Evolutionary conservation across 2,888 invertebrate species (phyloP).

Genomic region (Tipula vernalis): DNA sequence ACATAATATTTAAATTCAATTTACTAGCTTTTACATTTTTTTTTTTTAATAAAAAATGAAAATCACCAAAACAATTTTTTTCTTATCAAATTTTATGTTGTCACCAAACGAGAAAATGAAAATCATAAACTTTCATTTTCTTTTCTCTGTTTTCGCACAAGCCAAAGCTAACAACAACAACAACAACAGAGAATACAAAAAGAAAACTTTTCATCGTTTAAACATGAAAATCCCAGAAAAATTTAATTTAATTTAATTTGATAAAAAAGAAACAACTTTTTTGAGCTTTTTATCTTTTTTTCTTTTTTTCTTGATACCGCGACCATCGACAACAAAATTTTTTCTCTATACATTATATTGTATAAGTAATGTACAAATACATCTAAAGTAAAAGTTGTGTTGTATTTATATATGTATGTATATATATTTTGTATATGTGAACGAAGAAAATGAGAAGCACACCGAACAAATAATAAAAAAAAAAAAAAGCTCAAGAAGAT

Average conservation of each 20-base stretch:
- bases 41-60: neutral
- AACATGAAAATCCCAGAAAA: slow-evolving; percentile 4
- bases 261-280: neutral
- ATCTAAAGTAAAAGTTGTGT: neutral
- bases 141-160: neutral
- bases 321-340: neutral
- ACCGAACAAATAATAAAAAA: neutral
- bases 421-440: neutral
- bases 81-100: slow-evolving; percentile 4
- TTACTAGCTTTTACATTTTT: neutral
- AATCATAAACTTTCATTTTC: neutral
- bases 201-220: neutral
- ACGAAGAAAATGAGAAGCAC: neutral
- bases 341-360: neutral
- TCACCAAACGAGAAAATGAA: neutral
- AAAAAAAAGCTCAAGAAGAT: neutral
- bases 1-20: neutral
- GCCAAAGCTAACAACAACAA: neutral
- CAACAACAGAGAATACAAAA: neutral
- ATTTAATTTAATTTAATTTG: slow-evolving; percentile 4
- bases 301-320: neutral
- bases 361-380: neutral
- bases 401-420: neutral
- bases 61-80: neutral
- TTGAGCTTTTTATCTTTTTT: neutral